phyloP scores from a whole-genome alignment of 2,797 vertebrate species.

The Mastacembelus armatus region DNA sequence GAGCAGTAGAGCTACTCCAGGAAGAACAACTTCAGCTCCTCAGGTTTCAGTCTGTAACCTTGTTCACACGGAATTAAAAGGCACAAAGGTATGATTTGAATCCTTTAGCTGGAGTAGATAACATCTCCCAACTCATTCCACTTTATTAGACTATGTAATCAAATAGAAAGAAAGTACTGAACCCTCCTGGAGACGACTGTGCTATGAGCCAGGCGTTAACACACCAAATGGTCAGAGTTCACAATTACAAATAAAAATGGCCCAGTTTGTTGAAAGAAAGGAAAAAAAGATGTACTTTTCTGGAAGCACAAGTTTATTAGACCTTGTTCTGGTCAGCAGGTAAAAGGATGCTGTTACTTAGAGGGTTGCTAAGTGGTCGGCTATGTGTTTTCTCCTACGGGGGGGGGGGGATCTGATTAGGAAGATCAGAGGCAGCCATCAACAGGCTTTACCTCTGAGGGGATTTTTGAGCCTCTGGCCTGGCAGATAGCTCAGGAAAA shows the following conservation, averaged over 20 bases:
- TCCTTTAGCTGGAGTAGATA: conserved; percentile 57
- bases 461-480: conserved; percentile 68
- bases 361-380: conserved; percentile 23
- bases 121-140: conserved; percentile 66
- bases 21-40: conserved; percentile 43
- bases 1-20: neutral
- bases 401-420: conserved; percentile 60
- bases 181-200: conserved; percentile 36
- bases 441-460: conserved; percentile 49
- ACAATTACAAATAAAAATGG: conserved; percentile 57
- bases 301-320: conserved; percentile 44
- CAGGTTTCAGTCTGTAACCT: conserved; percentile 50
- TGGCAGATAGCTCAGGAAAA: conserved; percentile 68
- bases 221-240: conserved; percentile 33
- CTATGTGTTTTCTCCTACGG: conserved; percentile 60
- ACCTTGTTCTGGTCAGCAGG: conserved; percentile 39
- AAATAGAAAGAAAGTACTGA: conserved; percentile 64
- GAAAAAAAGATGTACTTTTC: conserved; percentile 29
- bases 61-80: conserved; percentile 53
- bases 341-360: conserved; percentile 57
- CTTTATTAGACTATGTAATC: conserved; percentile 66
- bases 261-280: conserved; percentile 35
- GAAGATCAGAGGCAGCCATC: conserved; percentile 62
- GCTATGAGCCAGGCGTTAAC: conserved; percentile 51
- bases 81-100: conserved; percentile 50